phyloP scores from a whole-genome alignment of 2,113 vertebrate species.

The Alectura lathami region DNA sequence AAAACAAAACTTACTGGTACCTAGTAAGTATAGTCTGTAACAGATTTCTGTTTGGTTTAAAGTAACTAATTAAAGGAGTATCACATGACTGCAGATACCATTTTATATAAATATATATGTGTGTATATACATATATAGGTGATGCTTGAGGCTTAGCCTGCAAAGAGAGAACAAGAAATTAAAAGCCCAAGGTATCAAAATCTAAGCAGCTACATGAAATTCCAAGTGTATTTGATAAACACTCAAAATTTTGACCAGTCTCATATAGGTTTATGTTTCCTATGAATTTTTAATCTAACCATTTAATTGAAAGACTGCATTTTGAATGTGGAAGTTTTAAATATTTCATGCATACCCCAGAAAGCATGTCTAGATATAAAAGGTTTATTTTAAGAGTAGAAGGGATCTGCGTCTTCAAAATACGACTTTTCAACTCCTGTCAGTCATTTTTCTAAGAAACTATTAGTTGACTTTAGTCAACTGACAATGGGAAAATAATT shows the following conservation, averaged over 20 bases:
- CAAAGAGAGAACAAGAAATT: not conserved
- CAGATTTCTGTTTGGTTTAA: not conserved
- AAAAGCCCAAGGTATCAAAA: not conserved
- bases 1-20: not conserved
- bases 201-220: not conserved
- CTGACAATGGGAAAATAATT: not conserved
- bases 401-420: not conserved
- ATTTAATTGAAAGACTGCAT: not conserved
- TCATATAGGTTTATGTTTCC: not conserved
- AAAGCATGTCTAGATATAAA: not conserved
- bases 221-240: not conserved
- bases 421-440: not conserved
- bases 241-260: not conserved
- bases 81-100: not conserved
- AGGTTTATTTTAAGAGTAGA: not conserved
- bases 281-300: not conserved
- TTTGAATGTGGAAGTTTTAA: not conserved
- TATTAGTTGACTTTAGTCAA: not conserved
- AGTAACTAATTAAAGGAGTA: not conserved
- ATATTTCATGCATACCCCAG: not conserved
- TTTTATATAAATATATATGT: too few species aligned
- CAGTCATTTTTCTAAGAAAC: not conserved
- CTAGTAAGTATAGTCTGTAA: not conserved
- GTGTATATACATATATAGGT: too few species aligned
- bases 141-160: not conserved